These are phyloP conservation scores for Dasyprocta punctata DNA, from an alignment of 2,113 vertebrate genomes.

Conservation along the genomic window DNA sequence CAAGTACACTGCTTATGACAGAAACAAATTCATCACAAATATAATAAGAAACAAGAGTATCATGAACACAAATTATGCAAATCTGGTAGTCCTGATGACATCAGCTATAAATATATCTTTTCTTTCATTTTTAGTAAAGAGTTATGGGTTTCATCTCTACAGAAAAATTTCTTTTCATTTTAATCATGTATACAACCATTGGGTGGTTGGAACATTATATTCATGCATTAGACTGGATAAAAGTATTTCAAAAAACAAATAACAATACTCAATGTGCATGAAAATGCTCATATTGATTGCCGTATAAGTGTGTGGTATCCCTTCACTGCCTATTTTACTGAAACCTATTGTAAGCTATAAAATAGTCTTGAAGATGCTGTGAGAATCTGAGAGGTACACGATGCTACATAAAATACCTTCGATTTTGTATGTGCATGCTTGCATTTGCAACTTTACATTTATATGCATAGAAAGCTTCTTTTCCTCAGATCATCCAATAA, in stretches of 20 bases:
- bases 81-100: not conserved
- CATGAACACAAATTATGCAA: not conserved
- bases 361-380: not conserved
- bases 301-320: not conserved
- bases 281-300: not conserved
- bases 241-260: not conserved
- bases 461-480: not conserved
- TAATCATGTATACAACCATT: not conserved
- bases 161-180: slow-evolving; percentile 10
- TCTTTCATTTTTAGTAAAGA: slow-evolving; percentile 36
- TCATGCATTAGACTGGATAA: not conserved
- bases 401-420: not conserved
- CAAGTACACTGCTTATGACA: not conserved
- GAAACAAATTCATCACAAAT: slow-evolving; percentile 33
- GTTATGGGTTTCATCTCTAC: not conserved
- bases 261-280: not conserved
- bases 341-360: not conserved
- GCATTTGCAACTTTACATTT: not conserved
- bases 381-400: not conserved
- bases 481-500: not conserved
- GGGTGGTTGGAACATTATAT: not conserved
- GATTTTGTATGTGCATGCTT: not conserved
- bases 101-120: not conserved
- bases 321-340: not conserved
- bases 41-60: slow-evolving; percentile 5